phyloP scores from a whole-genome alignment of 2,113 vertebrate genomes.

The Sporophila hypoxantha region DNA sequence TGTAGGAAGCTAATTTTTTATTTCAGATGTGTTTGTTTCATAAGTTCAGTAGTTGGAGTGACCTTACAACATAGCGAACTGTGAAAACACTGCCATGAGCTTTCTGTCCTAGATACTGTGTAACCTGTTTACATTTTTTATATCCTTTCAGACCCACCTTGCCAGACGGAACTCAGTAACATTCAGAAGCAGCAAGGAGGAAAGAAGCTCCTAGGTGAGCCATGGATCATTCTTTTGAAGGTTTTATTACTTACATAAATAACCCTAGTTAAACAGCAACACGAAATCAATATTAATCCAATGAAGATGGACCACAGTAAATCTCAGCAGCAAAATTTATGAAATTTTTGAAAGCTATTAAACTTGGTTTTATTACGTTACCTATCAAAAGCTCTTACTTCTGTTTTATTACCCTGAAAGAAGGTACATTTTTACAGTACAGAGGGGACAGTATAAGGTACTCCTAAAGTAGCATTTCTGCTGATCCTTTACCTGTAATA shows the following conservation, averaged over 20 bases:
- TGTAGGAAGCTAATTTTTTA: not conserved
- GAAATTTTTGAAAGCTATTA: conserved; percentile 65
- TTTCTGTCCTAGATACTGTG: not conserved
- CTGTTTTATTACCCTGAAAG: conserved; percentile 58
- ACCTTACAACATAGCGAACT: not conserved
- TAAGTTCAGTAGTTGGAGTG: not conserved
- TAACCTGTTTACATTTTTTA: conserved; percentile 25
- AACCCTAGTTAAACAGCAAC: conserved; percentile 63
- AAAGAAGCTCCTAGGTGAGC: conserved; percentile 89
- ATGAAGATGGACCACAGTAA: conserved; percentile 56
- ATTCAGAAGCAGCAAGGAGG: conserved; percentile 84
- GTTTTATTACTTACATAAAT: conserved; percentile 71
- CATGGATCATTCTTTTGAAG: conserved; percentile 53
- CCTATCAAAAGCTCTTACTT: conserved; percentile 52
- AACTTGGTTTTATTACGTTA: conserved; percentile 66
- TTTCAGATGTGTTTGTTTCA: not conserved
- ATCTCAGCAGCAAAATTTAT: conserved; percentile 66
- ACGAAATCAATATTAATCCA: conserved; percentile 74
- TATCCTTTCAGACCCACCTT: conserved; percentile 85
- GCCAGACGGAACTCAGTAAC: conserved; percentile 84
- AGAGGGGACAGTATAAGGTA: conserved; percentile 13
- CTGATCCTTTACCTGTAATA: conserved; percentile 24
- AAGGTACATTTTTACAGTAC: conserved; percentile 36
- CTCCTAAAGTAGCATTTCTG: conserved; percentile 30
- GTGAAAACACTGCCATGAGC: not conserved